phyloP scores from a whole-genome alignment of 2,113 vertebrate species.

The Phaetusa simplex region DNA sequence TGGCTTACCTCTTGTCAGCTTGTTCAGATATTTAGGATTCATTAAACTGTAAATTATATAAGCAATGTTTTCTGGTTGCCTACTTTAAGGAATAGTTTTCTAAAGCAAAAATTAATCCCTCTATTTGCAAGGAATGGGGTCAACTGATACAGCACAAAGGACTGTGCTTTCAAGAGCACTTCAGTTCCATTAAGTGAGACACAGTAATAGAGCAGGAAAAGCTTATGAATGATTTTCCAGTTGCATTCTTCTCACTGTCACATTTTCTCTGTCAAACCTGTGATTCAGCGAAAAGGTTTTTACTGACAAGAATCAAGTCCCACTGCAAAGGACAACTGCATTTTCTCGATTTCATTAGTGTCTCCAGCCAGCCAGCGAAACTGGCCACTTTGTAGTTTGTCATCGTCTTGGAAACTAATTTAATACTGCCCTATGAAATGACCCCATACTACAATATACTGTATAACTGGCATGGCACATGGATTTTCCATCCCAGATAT shows the following conservation, averaged over 20 bases:
- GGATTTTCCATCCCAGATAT: slow-evolving; percentile 49
- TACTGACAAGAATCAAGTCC: slow-evolving; percentile 37
- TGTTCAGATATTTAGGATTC: neutral
- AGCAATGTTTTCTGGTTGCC: neutral
- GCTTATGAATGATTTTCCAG: slow-evolving; percentile 51
- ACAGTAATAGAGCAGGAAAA: slow-evolving; percentile 10
- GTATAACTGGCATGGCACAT: slow-evolving; percentile 29
- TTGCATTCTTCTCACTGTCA: slow-evolving; percentile 44
- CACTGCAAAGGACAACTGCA: slow-evolving; percentile 38
- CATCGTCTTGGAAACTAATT: slow-evolving; percentile 50
- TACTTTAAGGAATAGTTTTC: neutral
- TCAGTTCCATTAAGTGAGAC: slow-evolving; percentile 46
- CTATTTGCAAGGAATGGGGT: slow-evolving; percentile 8
- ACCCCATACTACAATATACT: slow-evolving; percentile 29
- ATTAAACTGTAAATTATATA: neutral
- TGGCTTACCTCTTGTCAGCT: neutral
- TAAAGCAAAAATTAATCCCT: slow-evolving; percentile 48
- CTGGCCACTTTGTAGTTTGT: slow-evolving; percentile 34
- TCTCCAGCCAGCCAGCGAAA: slow-evolving; percentile 25
- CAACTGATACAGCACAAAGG: neutral
- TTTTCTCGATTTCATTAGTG: slow-evolving; percentile 48
- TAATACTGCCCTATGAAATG: slow-evolving; percentile 36
- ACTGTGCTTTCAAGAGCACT: slow-evolving; percentile 43
- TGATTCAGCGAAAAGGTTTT: slow-evolving; percentile 38
- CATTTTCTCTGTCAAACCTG: slow-evolving; percentile 47